Percentiles rank a stretch among this genome's conserved stretches.
phyloP scores from a whole-genome alignment of 2,888 invertebrate genomes.

The Trachelus stipa region DNA sequence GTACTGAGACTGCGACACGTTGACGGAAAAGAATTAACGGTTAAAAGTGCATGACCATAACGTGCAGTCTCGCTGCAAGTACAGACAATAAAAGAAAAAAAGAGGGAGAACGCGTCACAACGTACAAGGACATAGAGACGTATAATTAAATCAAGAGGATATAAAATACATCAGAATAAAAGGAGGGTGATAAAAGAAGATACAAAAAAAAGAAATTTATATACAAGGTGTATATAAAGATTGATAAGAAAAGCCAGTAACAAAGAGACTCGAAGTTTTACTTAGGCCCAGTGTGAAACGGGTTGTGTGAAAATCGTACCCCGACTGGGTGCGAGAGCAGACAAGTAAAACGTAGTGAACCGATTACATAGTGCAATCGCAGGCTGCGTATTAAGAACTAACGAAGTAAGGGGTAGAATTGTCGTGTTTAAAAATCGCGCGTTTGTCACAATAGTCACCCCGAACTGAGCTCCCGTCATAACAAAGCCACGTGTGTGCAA shows the following conservation, averaged over 20 bases:
- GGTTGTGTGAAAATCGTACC: background rate
- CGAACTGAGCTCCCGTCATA: background rate
- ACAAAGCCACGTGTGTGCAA: conserved; percentile 49
- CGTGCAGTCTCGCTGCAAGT: background rate
- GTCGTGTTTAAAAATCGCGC: background rate
- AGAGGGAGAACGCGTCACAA: background rate
- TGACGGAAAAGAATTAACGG: background rate
- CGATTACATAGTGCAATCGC: background rate
- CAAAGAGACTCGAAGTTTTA: background rate
- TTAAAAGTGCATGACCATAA: background rate
- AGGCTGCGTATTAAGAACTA: background rate
- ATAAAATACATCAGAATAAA: too few species aligned
- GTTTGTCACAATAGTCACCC: background rate
- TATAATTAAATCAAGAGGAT: background rate
- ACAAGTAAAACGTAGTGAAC: background rate
- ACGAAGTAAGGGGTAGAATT: background rate
- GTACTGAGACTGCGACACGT: conserved; percentile 5
- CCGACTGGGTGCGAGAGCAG: background rate
- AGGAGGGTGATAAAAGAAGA: background rate
- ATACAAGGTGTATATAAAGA: background rate
- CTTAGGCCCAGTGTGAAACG: background rate
- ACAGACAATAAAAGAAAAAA: background rate
- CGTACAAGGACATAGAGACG: background rate
- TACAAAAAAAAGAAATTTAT: background rate
- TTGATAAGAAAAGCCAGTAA: background rate